Percentiles rank a stretch among this genome's conserved stretches.
These are phyloP conservation scores for Adelosebastes latens DNA, from an alignment of 2,797 vertebrate genomes.

Conservation along the genomic window DNA sequence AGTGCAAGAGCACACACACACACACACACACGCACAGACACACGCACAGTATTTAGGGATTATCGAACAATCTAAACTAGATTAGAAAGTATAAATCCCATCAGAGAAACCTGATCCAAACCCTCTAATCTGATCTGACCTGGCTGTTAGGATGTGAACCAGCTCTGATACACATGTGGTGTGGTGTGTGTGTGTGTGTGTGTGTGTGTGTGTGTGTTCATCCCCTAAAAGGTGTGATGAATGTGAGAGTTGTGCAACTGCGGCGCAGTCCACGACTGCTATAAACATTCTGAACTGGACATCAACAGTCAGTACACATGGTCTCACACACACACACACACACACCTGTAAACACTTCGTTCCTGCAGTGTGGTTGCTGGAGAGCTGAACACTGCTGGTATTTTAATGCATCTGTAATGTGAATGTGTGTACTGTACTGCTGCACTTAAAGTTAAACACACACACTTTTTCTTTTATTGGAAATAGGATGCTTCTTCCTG, in stretches of 20 bases:
- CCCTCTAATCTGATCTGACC: conserved; percentile 51
- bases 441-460: neutral
- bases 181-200: conserved; percentile 17
- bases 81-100: conserved; percentile 60
- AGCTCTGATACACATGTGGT: neutral
- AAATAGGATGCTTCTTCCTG: conserved; percentile 35
- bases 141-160: conserved; percentile 22
- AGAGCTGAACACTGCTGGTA: conserved; percentile 21
- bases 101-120: conserved; percentile 52
- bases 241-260: conserved; percentile 31
- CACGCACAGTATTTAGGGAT: conserved; percentile 40
- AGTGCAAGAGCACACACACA: neutral
- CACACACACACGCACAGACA: conserved; percentile 6
- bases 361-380: conserved; percentile 7
- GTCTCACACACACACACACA: conserved; percentile 1
- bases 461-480: conserved; percentile 31
- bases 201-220: neutral
- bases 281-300: conserved; percentile 29
- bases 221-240: conserved; percentile 23
- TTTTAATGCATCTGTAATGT: neutral
- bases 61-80: conserved; percentile 49
- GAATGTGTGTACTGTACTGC: conserved; percentile 19
- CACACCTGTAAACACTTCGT: conserved; percentile 3
- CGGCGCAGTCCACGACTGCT: conserved; percentile 8
- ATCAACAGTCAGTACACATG: neutral